phyloP scores from a whole-genome alignment of 2,797 vertebrate genomes.

The Acanthurus tractus region DNA sequence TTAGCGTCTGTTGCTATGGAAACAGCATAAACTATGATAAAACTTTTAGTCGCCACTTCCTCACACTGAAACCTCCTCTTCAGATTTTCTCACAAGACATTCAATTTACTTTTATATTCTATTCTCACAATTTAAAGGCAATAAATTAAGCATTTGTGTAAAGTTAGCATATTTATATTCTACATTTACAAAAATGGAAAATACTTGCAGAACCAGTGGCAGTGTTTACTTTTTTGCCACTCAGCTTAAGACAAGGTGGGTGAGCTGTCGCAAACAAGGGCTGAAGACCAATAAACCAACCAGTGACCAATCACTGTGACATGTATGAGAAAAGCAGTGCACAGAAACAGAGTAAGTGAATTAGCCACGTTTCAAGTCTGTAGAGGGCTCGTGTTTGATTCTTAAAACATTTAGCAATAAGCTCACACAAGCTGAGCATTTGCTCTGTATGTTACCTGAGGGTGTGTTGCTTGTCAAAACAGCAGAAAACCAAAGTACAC shows the following conservation, averaged over 20 bases:
- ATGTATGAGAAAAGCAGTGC: not conserved
- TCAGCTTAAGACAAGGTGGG: not conserved
- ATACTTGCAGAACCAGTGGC: not conserved
- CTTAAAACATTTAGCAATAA: conserved; percentile 18
- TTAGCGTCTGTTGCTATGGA: conserved; percentile 54
- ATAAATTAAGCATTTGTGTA: too few relatives aligned
- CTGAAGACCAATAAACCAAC: not conserved
- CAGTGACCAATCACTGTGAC: not conserved
- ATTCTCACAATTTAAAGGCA: too few relatives aligned
- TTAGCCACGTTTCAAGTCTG: not conserved
- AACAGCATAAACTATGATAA: conserved; percentile 45
- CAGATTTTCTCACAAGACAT: too few relatives aligned
- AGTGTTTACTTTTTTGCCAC: not conserved
- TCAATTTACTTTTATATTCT: too few relatives aligned
- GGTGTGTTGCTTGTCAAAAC: conserved; percentile 12
- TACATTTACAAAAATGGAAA: too few relatives aligned
- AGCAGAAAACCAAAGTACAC: conserved; percentile 8
- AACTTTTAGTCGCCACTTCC: conserved; percentile 16
- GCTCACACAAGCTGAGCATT: conserved; percentile 6
- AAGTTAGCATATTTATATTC: too few relatives aligned
- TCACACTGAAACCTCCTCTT: conserved; percentile 24
- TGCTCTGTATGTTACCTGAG: not conserved
- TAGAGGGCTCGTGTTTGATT: not conserved
- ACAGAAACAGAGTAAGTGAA: not conserved
- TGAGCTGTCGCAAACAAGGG: conserved; percentile 4